These are phyloP conservation scores for Temnothorax unifasciatus DNA, from an alignment of 2,888 invertebrate species.

Conservation along the genomic window DNA sequence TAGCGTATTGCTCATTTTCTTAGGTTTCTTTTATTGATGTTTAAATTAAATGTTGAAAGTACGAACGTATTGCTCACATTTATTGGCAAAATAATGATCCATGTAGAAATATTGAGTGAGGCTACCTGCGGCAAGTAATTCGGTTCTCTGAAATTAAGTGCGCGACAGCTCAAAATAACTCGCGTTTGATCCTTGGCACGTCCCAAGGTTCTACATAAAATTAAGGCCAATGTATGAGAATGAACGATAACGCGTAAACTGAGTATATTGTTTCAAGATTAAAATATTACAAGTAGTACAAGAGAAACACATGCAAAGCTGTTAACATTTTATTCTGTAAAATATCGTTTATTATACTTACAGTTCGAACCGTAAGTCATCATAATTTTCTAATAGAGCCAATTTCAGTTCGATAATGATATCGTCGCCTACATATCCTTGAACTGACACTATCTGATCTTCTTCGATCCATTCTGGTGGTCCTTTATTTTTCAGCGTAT, in stretches of 20 bases:
- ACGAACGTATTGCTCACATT: slow-evolving; percentile 43
- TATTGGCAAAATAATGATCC: slow-evolving; percentile 64
- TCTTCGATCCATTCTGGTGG: slow-evolving; percentile 81
- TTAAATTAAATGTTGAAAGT: background rate
- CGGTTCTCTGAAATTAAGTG: slow-evolving; percentile 79
- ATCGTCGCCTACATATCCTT: slow-evolving; percentile 79
- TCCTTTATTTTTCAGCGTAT: slow-evolving; percentile 73
- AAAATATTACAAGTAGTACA: background rate
- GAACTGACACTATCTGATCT: slow-evolving; percentile 77
- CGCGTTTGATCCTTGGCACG: slow-evolving; percentile 80
- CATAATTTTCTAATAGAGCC: slow-evolving; percentile 74
- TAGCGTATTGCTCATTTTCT: background rate
- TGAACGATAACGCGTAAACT: slow-evolving; percentile 71
- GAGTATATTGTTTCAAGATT: background rate
- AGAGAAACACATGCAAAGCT: background rate
- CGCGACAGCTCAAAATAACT: slow-evolving; percentile 81
- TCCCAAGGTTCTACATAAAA: slow-evolving; percentile 75
- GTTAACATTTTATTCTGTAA: slow-evolving; percentile 4
- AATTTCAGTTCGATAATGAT: slow-evolving; percentile 80
- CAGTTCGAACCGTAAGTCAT: slow-evolving; percentile 81
- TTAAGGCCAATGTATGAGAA: slow-evolving; percentile 75
- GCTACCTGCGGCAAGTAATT: slow-evolving; percentile 78
- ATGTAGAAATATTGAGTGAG: slow-evolving; percentile 58
- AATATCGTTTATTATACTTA: slow-evolving; percentile 73
- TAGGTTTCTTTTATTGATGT: background rate